Percentiles rank a stretch among this genome's conserved stretches.
Conservation (phyloP, 1,140 invertebrate genomes). For the Ips nitidus region DNA sequence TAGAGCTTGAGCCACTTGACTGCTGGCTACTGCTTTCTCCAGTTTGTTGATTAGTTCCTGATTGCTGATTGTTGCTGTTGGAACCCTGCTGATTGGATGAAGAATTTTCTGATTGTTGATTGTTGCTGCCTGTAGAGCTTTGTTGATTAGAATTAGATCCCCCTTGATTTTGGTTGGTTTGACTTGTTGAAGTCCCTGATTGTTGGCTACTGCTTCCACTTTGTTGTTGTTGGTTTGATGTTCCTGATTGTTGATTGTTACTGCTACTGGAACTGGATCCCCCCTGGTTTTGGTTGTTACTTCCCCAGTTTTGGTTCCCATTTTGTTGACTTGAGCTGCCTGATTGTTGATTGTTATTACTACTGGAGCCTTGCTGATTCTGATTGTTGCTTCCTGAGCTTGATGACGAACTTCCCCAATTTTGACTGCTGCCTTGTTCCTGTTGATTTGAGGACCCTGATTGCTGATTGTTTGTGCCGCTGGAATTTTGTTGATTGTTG, state of each 20-base stretch:
- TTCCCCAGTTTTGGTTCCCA: not conserved
- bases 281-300: not conserved
- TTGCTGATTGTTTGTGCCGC: not conserved
- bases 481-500: constrained; percentile 17
- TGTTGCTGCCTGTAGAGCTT: constrained; percentile 1
- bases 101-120: not conserved
- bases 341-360: constrained; percentile 5
- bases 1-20: constrained; percentile 11
- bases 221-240: not conserved
- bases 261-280: not conserved
- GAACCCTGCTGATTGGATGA: constrained; percentile 17
- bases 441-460: constrained; percentile 11
- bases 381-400: constrained; percentile 23
- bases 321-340: not conserved
- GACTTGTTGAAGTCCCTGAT: not conserved
- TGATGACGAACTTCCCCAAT: constrained; percentile 12
- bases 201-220: constrained; percentile 10
- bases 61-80: constrained; percentile 11
- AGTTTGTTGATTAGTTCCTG: constrained; percentile 6
- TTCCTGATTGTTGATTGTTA: constrained; percentile 7
- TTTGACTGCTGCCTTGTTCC: constrained; percentile 16
- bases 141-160: constrained; percentile 5
- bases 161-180: not conserved
- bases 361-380: constrained; percentile 4
- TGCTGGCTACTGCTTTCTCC: constrained; percentile 11